Evolutionary conservation across 2,888 invertebrate genomes (phyloP), one percentile per base, ranked within the genome.

Genomic region (Monoplex corrugatus): DNA sequence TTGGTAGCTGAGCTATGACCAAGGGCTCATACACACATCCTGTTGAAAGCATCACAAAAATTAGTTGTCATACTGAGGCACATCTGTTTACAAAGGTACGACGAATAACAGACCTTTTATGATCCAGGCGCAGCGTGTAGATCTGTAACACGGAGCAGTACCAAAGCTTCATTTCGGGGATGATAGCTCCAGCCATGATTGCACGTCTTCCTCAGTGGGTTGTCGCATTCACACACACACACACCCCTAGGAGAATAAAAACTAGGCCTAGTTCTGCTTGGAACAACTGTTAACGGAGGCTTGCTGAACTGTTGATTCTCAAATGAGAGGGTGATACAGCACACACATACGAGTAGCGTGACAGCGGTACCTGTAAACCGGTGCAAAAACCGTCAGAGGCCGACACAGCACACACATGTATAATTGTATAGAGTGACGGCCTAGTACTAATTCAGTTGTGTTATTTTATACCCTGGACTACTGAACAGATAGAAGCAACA

Each of bases 101-200:
- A 57, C 23, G 23, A 57, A 57, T 57, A 57, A 57, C 40, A 82
- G 40, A 84, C 84, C 84, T 44, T 84, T 84, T 44, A 84, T n/a
- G n/a, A 44, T 19, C 84, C 84, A 84, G 13, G 45, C 28, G 44
- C 84, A 84, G 44, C 89, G 72, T 8, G 28, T 43, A 10, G 89
- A 89, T 68, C 89, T 43, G 78, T 86, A 89, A 13, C 13, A 16
- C 57, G 10, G 89, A 86, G 57, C 86, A 78, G 19, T 45, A 89
- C 45, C 85, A 89, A 3, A 86, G 86, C 57, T 75, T 89, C 89
- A 89, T 85, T 35, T 86, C 57, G 35, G 80, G 50, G 16, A 82
- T 13, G 78, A 8, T 75, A n/a, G 19, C 63, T 35, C n/a, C 32
- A 57, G 57, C 23, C 57, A 23, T 57, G 16, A 57, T 57, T 57